A percentile compares a stretch with the other conserved stretches of the same genome.
These are phyloP conservation scores for Itoplectis maculator DNA, from an alignment of 2,888 invertebrate genomes.

Conservation along the genomic window DNA sequence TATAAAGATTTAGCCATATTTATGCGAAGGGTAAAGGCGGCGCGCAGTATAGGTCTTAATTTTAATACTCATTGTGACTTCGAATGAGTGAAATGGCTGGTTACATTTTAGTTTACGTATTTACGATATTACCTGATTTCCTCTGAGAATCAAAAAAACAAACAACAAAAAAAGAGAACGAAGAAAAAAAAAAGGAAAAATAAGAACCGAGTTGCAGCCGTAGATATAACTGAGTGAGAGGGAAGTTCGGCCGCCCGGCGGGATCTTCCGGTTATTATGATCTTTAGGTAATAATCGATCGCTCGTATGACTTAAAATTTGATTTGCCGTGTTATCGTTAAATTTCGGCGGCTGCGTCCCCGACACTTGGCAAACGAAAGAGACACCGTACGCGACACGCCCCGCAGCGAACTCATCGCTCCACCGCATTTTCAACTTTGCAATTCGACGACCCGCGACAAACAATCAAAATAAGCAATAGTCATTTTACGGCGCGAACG, in stretches of 20 bases:
- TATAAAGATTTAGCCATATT: constrained; percentile 74
- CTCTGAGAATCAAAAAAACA: constrained; percentile 61
- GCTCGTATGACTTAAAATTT: constrained; percentile 40
- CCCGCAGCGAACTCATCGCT: neutral
- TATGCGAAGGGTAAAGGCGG: constrained; percentile 66
- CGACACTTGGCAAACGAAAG: constrained; percentile 27
- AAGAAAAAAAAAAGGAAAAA: constrained; percentile 10
- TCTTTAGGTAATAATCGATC: constrained; percentile 44
- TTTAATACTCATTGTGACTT: constrained; percentile 75
- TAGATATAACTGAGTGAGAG: constrained; percentile 38
- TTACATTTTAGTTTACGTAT: constrained; percentile 72
- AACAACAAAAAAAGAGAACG: constrained; percentile 15
- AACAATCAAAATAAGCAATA: neutral
- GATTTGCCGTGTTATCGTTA: constrained; percentile 30
- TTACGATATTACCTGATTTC: constrained; percentile 72
- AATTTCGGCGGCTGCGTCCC: constrained; percentile 36
- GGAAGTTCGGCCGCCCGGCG: constrained; percentile 19
- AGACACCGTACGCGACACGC: neutral
- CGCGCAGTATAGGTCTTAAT: constrained; percentile 58
- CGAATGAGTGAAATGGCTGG: constrained; percentile 74
- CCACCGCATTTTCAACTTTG: neutral
- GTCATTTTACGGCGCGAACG: neutral
- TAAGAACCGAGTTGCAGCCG: constrained; percentile 31
- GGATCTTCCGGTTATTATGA: constrained; percentile 46
- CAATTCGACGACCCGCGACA: neutral